Conservation (phyloP, 2,888 invertebrate genomes). For the Thecocarcelia acutangulata region DNA sequence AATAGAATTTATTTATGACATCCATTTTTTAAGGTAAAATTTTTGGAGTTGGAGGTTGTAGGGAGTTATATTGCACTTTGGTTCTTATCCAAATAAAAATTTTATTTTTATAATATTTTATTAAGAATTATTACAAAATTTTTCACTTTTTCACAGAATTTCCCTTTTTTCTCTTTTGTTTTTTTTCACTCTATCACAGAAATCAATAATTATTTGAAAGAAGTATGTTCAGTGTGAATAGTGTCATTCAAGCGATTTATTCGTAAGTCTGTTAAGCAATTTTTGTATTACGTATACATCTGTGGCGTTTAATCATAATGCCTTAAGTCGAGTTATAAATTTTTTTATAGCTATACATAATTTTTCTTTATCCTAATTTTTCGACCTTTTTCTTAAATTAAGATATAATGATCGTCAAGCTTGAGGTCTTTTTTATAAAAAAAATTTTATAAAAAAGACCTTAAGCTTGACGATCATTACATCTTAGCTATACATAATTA, state of each 20-base stretch:
- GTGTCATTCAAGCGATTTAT: constrained; percentile 1
- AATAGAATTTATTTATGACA: constrained; percentile 84
- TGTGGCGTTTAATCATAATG: too few relatives aligned
- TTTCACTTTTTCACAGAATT: constrained; percentile 39
- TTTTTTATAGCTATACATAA: too few relatives aligned
- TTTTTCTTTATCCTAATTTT: too few relatives aligned
- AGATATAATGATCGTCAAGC: too few relatives aligned
- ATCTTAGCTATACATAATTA: too few relatives aligned
- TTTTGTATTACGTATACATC: neutral
- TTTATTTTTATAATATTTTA: neutral
- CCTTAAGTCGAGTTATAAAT: too few relatives aligned
- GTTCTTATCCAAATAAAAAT: constrained; percentile 9
- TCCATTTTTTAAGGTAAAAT: constrained; percentile 72
- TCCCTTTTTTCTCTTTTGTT: constrained; percentile 37
- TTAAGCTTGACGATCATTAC: too few relatives aligned
- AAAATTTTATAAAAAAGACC: too few relatives aligned
- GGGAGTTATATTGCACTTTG: constrained; percentile 61
- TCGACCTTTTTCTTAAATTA: too few relatives aligned
- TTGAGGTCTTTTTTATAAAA: too few relatives aligned
- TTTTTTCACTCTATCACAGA: constrained; percentile 23
- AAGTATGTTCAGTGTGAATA: constrained; percentile 44
- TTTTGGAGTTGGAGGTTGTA: neutral
- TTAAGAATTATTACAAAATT: constrained; percentile 15
- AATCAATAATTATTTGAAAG: constrained; percentile 51
- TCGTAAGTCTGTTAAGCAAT: neutral